These are phyloP conservation scores for Acanthochromis polyacanthus DNA, from an alignment of 2,113 vertebrate genomes.

Conservation along the genomic window DNA sequence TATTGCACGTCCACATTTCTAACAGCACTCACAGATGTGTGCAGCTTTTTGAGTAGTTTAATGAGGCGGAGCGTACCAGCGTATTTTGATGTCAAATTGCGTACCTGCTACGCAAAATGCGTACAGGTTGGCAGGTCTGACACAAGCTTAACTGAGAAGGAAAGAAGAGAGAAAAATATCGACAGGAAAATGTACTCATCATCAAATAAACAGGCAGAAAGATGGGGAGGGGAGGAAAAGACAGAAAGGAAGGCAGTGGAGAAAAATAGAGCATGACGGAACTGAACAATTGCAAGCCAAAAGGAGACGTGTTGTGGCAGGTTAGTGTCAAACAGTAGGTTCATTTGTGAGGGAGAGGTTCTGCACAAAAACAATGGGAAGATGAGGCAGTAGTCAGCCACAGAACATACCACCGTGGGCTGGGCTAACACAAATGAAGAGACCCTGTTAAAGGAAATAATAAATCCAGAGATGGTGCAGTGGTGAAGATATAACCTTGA, in stretches of 20 bases:
- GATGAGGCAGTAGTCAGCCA: slow-evolving; percentile 34
- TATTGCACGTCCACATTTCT: too few species aligned
- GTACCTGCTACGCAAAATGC: too few species aligned
- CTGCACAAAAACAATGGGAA: slow-evolving; percentile 46
- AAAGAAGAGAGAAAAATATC: slow-evolving; percentile 6
- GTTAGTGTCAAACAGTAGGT: slow-evolving; percentile 36
- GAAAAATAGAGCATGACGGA: slow-evolving; percentile 29
- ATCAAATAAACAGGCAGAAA: neutral
- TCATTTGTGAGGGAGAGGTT: slow-evolving; percentile 33
- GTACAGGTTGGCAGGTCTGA: too few species aligned
- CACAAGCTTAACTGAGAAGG: neutral
- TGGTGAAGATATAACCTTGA: slow-evolving; percentile 22
- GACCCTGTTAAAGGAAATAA: slow-evolving; percentile 37
- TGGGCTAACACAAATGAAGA: slow-evolving; percentile 40
- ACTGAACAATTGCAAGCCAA: slow-evolving; percentile 34
- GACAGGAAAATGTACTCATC: slow-evolving; percentile 30
- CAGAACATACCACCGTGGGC: slow-evolving; percentile 51
- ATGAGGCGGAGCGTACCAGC: too few species aligned
- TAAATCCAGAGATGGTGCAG: slow-evolving; percentile 30
- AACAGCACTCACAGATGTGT: too few species aligned
- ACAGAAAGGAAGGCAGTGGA: neutral
- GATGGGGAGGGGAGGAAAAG: neutral
- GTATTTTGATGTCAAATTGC: too few species aligned
- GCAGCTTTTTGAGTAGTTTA: too few species aligned
- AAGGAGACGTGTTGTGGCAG: slow-evolving; percentile 60